Evolutionary conservation across 64 coral and sea anemone species (phyloP).

Genomic region (Orbicella faveolata): DNA sequence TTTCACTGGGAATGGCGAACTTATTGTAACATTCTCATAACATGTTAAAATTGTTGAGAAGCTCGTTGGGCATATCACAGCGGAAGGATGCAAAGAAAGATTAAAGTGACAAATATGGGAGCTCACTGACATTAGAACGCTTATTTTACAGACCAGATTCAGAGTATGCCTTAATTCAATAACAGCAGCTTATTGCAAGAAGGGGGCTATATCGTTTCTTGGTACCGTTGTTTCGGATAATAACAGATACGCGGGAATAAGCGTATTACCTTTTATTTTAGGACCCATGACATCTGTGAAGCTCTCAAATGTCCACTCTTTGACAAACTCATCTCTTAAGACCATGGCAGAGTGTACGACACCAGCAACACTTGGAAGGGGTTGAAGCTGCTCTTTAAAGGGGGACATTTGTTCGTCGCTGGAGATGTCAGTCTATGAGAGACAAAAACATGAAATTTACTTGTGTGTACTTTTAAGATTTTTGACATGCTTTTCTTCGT

Average conservation of each 20-base stretch:
- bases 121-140: not conserved
- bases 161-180: no score
- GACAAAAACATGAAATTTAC: no score
- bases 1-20: no score
- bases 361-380: constrained; percentile 64
- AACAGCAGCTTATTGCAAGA: no score
- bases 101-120: not conserved
- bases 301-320: constrained; percentile 37
- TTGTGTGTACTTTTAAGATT: no score
- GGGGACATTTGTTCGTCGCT: constrained; percentile 1
- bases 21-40: no score
- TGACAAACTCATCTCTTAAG: constrained; percentile 59
- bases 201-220: no score
- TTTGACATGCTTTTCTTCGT: no score
- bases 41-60: no score
- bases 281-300: constrained; percentile 55
- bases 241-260: no score
- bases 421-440: not conserved
- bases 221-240: no score
- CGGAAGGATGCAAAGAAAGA: not conserved
- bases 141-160: constrained; percentile 33
- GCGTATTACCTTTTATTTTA: constrained; percentile 64
- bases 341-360: constrained; percentile 73
- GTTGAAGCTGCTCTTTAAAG: constrained; percentile 44
- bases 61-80: no score